phyloP scores from a whole-genome alignment of 2,113 vertebrate species.

The Actenoides hombroni region DNA sequence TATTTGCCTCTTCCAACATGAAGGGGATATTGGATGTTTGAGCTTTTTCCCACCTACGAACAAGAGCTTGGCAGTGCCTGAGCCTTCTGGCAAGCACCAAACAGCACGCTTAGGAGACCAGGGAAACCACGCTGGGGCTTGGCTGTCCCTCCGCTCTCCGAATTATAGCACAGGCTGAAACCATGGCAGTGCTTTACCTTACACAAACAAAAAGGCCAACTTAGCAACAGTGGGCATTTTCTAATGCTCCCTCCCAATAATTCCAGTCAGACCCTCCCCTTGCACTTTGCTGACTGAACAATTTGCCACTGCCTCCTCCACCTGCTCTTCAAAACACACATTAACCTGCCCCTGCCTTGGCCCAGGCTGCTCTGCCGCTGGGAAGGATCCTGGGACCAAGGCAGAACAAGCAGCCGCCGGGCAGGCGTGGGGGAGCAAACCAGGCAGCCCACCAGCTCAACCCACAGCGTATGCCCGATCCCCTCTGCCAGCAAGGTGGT shows the following conservation, averaged over 20 bases:
- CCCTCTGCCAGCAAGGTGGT: background rate
- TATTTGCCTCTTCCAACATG: background rate
- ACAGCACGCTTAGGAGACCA: background rate
- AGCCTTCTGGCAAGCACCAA: background rate
- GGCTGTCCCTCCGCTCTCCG: background rate
- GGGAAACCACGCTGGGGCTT: background rate
- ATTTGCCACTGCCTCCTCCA: background rate
- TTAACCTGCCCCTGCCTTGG: too few relatives aligned
- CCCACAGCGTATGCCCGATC: fast-evolving
- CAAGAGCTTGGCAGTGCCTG: background rate
- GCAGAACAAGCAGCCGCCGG: background rate
- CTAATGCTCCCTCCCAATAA: background rate
- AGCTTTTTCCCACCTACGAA: background rate
- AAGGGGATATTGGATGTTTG: background rate
- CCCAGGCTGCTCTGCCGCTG: background rate
- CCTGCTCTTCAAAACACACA: background rate
- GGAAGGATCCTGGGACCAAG: background rate
- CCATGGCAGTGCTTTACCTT: background rate
- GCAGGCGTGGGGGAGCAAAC: background rate
- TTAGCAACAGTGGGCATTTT: background rate
- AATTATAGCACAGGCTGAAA: background rate
- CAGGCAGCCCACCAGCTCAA: background rate
- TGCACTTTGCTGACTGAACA: background rate
- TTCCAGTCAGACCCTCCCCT: background rate
- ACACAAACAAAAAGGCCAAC: background rate